These are phyloP conservation scores for Heterocephalus glaber DNA, from an alignment of 2,113 vertebrate species.

Conservation along the genomic window DNA sequence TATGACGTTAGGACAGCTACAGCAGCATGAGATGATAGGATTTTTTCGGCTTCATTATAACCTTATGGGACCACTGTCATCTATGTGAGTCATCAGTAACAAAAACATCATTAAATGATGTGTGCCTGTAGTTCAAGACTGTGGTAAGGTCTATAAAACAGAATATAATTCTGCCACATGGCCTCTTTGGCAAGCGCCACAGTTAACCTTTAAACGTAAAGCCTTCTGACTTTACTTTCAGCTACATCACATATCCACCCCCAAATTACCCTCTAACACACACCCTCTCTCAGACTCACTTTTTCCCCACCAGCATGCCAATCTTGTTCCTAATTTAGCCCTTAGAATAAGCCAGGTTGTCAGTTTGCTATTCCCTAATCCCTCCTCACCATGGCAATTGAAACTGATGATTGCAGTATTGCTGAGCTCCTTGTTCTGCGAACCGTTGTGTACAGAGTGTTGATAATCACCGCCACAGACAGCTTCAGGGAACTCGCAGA, in stretches of 20 bases:
- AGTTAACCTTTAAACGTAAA: conserved; percentile 41
- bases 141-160: neutral
- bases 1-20: neutral
- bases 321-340: conserved; percentile 77
- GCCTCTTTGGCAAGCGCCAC: conserved; percentile 45
- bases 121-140: neutral
- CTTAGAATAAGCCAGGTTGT: conserved; percentile 73
- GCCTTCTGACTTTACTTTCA: neutral
- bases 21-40: neutral
- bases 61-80: neutral
- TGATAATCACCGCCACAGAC: neutral
- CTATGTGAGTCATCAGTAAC: neutral
- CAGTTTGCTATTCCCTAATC: conserved; percentile 76
- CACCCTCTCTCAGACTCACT: neutral
- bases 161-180: neutral
- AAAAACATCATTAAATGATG: neutral
- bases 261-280: conserved; percentile 21
- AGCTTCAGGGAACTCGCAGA: neutral
- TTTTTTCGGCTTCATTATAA: neutral
- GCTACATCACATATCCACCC: neutral
- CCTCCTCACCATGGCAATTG: conserved; percentile 68
- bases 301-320: conserved; percentile 42
- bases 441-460: conserved; percentile 35
- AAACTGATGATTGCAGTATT: conserved; percentile 72
- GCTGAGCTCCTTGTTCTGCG: conserved; percentile 56